Evolutionary conservation across 1,140 invertebrate genomes (phyloP), one percentile per base, ranked within the genome.

Genomic region (Brachionus rubens): DNA sequence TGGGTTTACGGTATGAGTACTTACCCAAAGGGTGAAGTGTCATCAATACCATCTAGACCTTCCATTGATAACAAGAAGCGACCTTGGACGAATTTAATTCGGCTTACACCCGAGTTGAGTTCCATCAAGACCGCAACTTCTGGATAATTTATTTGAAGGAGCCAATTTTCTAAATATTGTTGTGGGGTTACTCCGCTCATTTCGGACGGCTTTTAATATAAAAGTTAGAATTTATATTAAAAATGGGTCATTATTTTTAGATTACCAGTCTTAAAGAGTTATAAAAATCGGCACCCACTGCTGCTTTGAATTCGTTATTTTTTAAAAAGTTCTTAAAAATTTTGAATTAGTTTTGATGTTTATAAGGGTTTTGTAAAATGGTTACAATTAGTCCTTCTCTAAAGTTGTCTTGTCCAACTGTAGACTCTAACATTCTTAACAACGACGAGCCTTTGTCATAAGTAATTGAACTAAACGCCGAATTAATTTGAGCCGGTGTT

Each of bases 121-220:
- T 72, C 68, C 30, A 50, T 48, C n/a, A 72, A 36, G 4, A 72
- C 68, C 0, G 68, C 68, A 30, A 72, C 68, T 50, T 72, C 68
- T 50, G 68, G 68, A 50, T 72, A 72, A 24, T 72, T 72, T 30
- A 36, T 72, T 26, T 72, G 10, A 16, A 72, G 24, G 7, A 72
- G 68, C 68, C 68, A 72, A 72, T 72, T 72, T 41, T 72, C 68
- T 46, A 72, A 50, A 9, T 50, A 72, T 12, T 72, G 12, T 48
- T 72, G 46, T 19, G 68, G 68, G 9, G 43, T 50, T 33, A 72
- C 14, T 14, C 68, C 36, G 14, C 7, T 36, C 68, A 72, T 72
- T 72, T 72, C 68, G n/a, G 46, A 36, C 24, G 68, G 68, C 68
- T 72, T 40, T 50, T 10, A 16, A 72, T 33, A n/a, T 10, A 28